These are phyloP conservation scores for Chironomus striatipennis DNA, from an alignment of 1,140 invertebrate genomes.

Conservation along the genomic window DNA sequence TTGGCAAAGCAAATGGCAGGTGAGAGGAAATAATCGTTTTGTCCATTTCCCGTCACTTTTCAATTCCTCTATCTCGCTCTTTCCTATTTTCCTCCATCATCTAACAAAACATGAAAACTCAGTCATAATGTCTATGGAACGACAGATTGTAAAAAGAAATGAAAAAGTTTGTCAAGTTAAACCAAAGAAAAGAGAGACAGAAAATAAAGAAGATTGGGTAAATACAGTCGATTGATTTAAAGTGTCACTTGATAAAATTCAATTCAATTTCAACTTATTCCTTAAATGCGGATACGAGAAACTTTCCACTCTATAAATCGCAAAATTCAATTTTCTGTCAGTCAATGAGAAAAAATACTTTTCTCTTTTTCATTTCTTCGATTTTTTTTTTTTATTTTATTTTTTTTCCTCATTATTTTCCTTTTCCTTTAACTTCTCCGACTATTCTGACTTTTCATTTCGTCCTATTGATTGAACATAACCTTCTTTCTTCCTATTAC, in stretches of 20 bases:
- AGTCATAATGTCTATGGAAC: not conserved
- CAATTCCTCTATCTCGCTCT: not conserved
- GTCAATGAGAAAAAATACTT: not conserved
- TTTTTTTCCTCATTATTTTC: too few relatives aligned
- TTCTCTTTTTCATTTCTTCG: not conserved
- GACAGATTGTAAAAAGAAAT: not conserved
- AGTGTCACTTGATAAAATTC: slow-evolving; percentile 8
- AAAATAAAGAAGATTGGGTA: not conserved
- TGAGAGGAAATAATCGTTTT: slow-evolving; percentile 13
- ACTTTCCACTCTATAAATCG: slow-evolving; percentile 1
- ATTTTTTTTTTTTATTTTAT: too few relatives aligned
- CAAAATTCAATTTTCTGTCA: not conserved
- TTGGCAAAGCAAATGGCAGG: slow-evolving; percentile 8
- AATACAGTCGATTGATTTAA: slow-evolving; percentile 3
- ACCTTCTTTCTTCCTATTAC: too few relatives aligned
- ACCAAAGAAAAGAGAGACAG: not conserved
- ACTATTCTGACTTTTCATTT: too few relatives aligned
- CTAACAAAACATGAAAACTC: not conserved
- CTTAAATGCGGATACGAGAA: not conserved
- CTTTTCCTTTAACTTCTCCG: too few relatives aligned
- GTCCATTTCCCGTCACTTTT: not conserved
- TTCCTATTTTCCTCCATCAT: not conserved
- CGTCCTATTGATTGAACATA: too few relatives aligned
- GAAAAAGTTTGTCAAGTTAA: not conserved
- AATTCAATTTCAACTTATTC: not conserved